Evolutionary conservation across 2,113 vertebrate species (phyloP), one percentile per base, ranked within the genome.

Genomic region (Myiopsitta monachus): DNA sequence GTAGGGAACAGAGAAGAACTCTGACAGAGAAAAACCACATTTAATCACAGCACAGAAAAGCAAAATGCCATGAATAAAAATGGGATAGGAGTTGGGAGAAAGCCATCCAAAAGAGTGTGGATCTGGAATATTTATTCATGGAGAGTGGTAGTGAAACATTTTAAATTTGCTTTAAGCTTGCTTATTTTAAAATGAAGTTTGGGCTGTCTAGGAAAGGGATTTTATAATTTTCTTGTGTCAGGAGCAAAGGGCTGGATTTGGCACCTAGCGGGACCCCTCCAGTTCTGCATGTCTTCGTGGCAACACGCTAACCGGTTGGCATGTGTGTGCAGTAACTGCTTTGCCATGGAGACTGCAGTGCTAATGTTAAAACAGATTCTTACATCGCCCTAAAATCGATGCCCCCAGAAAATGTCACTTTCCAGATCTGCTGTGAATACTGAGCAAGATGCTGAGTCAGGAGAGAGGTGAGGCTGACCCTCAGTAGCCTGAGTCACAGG

Each of bases 191-290:
- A 86, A 72, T 64, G 39, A 64, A 64, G 83, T 75, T 94, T 61
- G 62, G 87, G 88, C 87, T 62, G 46, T 68, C 57, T 72, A 79
- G 55, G 66, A 87, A 67, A 72, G 47, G n/a, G 26, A 61, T 87
- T 96, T 95, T 75, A 89, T 91, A 0, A 68, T 57, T 91, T 91
- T 61, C 80, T 94, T 88, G 76, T 81, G 73, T 55, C 47, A 31
- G 80, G 69, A 92, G 80, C 73, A 78, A 61, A 46, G 47, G 49
- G 21, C 39, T 94, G 80, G 33, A 59, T 94, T 87, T 96, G 91
- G 64, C 73, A 94, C 33, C 21, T 36, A 63, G 46, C 41, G 63
- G 54, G 88, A 84, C 51, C 77, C 43, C 55, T 87, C 46, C 61
- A 38, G 81, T 78, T 87, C 39, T 69, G 27, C 6, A 2, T 51